Evolutionary conservation across 2,888 invertebrate species (phyloP), one percentile per base, ranked within the genome.

Genomic region (Furcula furcula): DNA sequence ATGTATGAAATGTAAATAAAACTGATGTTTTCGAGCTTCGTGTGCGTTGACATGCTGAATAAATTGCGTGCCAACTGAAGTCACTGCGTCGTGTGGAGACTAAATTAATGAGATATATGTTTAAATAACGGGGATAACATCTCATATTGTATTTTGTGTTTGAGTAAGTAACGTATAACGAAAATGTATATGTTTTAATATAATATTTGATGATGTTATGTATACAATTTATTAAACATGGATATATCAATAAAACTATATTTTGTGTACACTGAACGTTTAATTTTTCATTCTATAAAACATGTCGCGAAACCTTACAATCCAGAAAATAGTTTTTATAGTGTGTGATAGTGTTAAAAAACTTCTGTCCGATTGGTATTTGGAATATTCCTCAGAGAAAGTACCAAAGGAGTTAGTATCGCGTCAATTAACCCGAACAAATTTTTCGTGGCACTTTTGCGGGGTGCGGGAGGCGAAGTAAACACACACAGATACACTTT

Each of bases 161-260:
- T 75, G 76, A 59, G 79, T 83, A 83, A 84, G 85, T 82, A 70
- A 85, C 84, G 83, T 86, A 81, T 87, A 87, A 87, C 85, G 84
- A 84, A 56, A 86, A 87, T 85, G 85, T 86, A 86, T 87, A 88
- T 88, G 87, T 88, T 87, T 87, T 87, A 86, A 88, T 87, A 86
- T 86, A 87, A 86, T 86, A 86, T 86, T 87, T 86, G 86, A 87
- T 84, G 86, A 87, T 86, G 86, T 87, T 88, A 88, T 87, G 85
- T 88, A 88, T 88, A 88, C 87, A 88, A 86, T 88, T 87, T 88
- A 88, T 88, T 88, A 88, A 88, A 88, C 86, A 86, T 88, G 85
- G 75, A 86, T 87, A 87, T 87, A 88, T 87, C 87, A 89, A 89
- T 89, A 89, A 89, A 89, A 89, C 87, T 89, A 89, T 89, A 89